These are phyloP conservation scores for Axis porcinus DNA, from an alignment of 2,113 vertebrate genomes.

Conservation along the genomic window DNA sequence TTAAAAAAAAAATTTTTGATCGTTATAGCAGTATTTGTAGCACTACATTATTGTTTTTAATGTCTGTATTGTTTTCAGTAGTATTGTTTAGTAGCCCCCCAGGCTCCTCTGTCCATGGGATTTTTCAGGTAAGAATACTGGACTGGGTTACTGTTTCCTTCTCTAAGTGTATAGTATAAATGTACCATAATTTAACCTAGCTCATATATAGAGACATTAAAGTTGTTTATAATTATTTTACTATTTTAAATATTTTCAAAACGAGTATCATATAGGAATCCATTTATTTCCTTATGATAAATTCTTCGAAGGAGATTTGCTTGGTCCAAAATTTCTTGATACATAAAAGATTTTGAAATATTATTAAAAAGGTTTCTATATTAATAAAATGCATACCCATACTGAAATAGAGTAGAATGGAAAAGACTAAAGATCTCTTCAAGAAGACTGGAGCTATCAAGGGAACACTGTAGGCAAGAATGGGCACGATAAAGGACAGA, in stretches of 20 bases:
- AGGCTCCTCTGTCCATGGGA: neutral
- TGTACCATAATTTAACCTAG: neutral
- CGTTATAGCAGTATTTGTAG: neutral
- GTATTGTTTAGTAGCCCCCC: neutral
- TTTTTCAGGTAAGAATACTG: neutral
- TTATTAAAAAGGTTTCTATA: neutral
- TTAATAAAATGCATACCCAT: neutral
- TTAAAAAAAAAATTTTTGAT: rapidly evolving
- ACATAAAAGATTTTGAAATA: neutral
- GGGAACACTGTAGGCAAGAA: neutral
- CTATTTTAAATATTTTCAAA: neutral
- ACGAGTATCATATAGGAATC: neutral
- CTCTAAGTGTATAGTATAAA: neutral
- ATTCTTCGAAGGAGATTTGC: neutral
- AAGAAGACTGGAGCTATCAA: neutral
- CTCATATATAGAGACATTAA: neutral
- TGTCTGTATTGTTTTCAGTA: neutral
- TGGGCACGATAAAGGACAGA: neutral
- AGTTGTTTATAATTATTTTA: neutral
- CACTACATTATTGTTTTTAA: neutral
- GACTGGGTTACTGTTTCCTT: neutral
- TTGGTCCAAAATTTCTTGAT: neutral
- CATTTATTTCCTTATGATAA: neutral
- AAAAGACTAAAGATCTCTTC: neutral
- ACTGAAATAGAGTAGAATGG: neutral